Percentiles rank a stretch among this genome's conserved stretches.
phyloP scores from a whole-genome alignment of 1,140 invertebrate species.

The Manduca sexta region DNA sequence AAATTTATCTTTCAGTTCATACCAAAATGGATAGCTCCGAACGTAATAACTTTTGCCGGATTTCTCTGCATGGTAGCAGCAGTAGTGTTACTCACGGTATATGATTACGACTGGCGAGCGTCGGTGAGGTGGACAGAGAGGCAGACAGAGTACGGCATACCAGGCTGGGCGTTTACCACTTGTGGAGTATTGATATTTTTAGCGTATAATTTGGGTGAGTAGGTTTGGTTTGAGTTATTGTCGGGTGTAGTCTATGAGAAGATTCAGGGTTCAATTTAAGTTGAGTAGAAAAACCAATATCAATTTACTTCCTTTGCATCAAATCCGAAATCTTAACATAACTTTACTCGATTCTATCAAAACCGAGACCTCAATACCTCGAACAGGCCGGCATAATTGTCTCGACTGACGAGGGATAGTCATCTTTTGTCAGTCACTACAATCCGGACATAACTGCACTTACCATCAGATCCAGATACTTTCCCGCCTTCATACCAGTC shows the following conservation, averaged over 20 bases:
- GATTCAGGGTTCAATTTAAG: too few relatives aligned
- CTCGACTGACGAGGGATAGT: too few relatives aligned
- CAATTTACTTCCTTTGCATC: too few relatives aligned
- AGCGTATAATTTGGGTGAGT: conserved; percentile 92
- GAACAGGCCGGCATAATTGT: too few relatives aligned
- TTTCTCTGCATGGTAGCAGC: conserved; percentile 93
- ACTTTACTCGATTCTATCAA: too few relatives aligned
- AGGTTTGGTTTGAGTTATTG: not conserved
- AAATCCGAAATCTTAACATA: too few relatives aligned
- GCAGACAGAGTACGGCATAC: conserved; percentile 75
- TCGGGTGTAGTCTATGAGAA: not conserved
- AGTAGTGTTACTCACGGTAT: conserved; percentile 85
- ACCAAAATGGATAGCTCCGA: conserved; percentile 95
- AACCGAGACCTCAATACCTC: too few relatives aligned
- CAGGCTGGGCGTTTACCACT: conserved; percentile 83
- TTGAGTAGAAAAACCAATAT: too few relatives aligned
- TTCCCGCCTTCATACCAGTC: too few relatives aligned
- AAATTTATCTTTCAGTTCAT: conserved; percentile 89
- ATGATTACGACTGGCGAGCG: conserved; percentile 89
- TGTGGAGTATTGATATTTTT: conserved; percentile 93
- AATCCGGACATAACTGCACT: too few relatives aligned
- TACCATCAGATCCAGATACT: too few relatives aligned
- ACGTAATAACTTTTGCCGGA: conserved; percentile 94
- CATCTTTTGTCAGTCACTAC: too few relatives aligned
- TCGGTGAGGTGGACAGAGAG: conserved; percentile 75